Evolutionary conservation across 2,888 invertebrate genomes (phyloP).

Genomic region (Coremacera marginata): DNA sequence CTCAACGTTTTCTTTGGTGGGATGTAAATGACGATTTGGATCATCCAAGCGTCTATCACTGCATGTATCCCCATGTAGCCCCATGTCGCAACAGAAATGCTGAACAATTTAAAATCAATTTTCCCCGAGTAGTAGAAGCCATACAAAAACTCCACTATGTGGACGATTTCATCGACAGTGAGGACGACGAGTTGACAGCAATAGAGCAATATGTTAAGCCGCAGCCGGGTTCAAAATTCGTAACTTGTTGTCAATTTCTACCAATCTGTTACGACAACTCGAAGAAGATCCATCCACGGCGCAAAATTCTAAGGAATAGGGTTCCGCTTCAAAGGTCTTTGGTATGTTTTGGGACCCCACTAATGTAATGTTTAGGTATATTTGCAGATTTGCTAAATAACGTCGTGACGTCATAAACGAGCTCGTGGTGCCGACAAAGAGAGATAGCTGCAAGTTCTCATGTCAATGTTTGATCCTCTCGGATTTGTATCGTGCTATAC

Average conservation of each 20-base stretch:
- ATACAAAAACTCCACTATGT: conserved; percentile 52
- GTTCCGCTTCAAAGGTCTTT: conserved; percentile 36
- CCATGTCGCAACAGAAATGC: no score
- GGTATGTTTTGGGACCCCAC: conserved; percentile 41
- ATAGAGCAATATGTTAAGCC: neutral
- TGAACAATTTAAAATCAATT: neutral
- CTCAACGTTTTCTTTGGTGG: conserved; percentile 44
- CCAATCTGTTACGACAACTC: no score
- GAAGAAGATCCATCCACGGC: no score
- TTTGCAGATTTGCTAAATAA: neutral
- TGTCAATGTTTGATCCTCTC: conserved; percentile 13
- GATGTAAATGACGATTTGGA: neutral
- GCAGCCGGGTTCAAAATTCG: no score
- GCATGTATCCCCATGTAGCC: no score
- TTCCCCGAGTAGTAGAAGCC: conserved; percentile 46
- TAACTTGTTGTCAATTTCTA: no score
- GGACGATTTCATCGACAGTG: conserved; percentile 20
- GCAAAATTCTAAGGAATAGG: neutral
- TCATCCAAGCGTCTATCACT: conserved; percentile 37
- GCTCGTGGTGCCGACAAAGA: neutral
- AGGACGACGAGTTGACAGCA: neutral
- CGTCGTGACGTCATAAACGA: neutral
- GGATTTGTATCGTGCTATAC: conserved; percentile 2
- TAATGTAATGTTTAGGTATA: neutral
- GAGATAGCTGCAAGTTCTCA: neutral